Percentiles rank a stretch among this genome's conserved stretches.
phyloP scores from a whole-genome alignment of 35 echinoderm and acorn worm genomes.

The Lytechinus variegatus region DNA sequence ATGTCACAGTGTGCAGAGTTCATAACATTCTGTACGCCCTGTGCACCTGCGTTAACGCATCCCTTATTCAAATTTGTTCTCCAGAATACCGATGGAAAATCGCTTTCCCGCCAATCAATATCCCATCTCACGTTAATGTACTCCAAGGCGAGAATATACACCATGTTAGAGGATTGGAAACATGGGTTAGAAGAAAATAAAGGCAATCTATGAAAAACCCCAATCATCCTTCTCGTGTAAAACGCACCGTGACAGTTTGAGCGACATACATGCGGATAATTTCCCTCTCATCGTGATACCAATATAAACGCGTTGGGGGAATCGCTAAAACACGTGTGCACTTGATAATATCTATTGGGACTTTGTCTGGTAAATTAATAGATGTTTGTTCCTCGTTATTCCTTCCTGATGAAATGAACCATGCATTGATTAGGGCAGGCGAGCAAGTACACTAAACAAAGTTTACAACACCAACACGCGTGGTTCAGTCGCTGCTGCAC shows the following conservation, averaged over 20 bases:
- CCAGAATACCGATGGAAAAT: slow-evolving; percentile 8
- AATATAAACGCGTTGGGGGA: slow-evolving; percentile 14
- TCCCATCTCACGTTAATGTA: slow-evolving; percentile 24
- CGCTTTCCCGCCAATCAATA: slow-evolving; percentile 19
- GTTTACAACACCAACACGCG: neutral
- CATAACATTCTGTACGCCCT: neutral
- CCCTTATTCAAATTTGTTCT: slow-evolving; percentile 24
- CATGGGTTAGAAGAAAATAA: neutral
- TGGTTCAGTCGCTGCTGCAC: neutral
- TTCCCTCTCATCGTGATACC: neutral
- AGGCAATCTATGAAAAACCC: neutral
- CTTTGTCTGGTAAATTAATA: slow-evolving; percentile 11
- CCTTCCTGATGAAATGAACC: neutral
- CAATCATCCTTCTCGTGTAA: slow-evolving; percentile 8
- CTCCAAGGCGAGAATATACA: slow-evolving; percentile 32
- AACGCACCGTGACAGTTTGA: slow-evolving; percentile 21
- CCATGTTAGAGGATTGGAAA: neutral
- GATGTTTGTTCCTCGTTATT: neutral
- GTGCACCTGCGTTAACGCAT: neutral
- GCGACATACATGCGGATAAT: neutral
- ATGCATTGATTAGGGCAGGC: neutral
- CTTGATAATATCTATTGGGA: neutral
- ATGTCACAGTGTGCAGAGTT: neutral
- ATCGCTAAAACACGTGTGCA: slow-evolving; percentile 18
- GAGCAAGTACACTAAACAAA: neutral